Percentiles rank a stretch among this genome's conserved stretches.
Evolutionary conservation across 2,888 invertebrate species (phyloP).

Genomic region (Parthenolecanium corni): DNA sequence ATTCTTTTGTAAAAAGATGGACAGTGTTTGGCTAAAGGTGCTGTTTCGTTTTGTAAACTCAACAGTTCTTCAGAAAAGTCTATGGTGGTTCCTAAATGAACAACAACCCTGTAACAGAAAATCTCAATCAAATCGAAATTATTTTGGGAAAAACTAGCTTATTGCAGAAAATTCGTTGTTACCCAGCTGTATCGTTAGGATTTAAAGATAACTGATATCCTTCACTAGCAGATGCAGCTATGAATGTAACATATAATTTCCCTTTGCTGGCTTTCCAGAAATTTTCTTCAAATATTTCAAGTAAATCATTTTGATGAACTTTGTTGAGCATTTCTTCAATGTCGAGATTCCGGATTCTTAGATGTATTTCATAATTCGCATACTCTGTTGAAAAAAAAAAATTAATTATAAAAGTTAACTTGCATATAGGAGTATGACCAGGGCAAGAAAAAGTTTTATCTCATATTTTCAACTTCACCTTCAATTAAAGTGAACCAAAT

Average conservation of each 20-base stretch:
- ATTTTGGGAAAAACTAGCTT: too few relatives aligned
- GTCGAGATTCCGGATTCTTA: constrained; percentile 81
- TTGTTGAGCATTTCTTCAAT: constrained; percentile 74
- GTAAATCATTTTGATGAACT: constrained; percentile 56
- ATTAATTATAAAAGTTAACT: too few relatives aligned
- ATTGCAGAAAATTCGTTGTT: too few relatives aligned
- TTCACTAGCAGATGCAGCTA: constrained; percentile 71
- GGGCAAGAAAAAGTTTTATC: too few relatives aligned
- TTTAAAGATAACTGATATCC: constrained; percentile 71
- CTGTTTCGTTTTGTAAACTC: constrained; percentile 65
- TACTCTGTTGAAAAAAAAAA: too few relatives aligned
- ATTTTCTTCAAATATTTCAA: constrained; percentile 60
- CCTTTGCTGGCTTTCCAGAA: constrained; percentile 65
- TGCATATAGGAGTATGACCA: too few relatives aligned
- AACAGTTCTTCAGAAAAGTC: constrained; percentile 59
- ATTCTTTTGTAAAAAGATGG: constrained; percentile 72
- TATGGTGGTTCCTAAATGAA: constrained; percentile 64
- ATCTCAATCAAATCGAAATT: too few relatives aligned
- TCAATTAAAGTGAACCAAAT: not conserved
- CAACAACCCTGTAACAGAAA: constrained; percentile 52
- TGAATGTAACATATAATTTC: constrained; percentile 68
- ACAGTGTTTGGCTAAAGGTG: constrained; percentile 65
- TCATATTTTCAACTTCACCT: not conserved
- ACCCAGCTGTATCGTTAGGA: constrained; percentile 81
- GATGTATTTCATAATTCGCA: constrained; percentile 56